Base-by-base conservation (phyloP, 2,888 invertebrate species). In the Silvanus unidentatus region DNA sequence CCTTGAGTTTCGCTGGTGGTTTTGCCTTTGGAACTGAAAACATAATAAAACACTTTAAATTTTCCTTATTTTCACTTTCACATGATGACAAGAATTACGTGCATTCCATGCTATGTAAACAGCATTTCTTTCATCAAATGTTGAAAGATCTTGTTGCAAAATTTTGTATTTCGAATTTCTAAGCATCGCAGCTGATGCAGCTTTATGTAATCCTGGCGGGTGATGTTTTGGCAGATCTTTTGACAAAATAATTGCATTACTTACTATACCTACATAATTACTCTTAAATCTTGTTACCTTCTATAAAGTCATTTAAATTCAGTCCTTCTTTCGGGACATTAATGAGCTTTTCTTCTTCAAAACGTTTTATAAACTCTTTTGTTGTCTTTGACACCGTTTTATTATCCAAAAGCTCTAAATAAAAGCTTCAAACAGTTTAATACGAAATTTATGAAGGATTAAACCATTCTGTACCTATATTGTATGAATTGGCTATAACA, bases 301-400 rank as follows among this genome's bases (percentile, higher is more conserved):
- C 53, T 36, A 63, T 49, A 16, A 59, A 42, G 11, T 64, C 58
- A 9, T 59, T 49, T 32, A 68, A 52, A 53, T 61, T 68, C 14
- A 63, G 45, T 12, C 38, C 49, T 15, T 48, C 53, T 42, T 52
- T 59, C 1, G 59, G 52, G 16, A 49, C 50, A 40, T 58, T 55
- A 2, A 56, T 42, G 6, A 58, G 34, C 35, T 78, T 76, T 27
- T 77, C 76, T 40, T 73, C 73, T 59, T 82, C 80, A 48, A 86
- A 81, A 43, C 75, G 74, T 64, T 78, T 76, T 34, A 86, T 72
- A 59, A 86, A 86, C 1, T 68, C 70, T 59, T 80, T 76, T 1
- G 79, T 80, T 1, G 72, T 70, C 29, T 78, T 78, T 29, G 79
- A 76, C 15, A 86, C 76, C 2, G 66, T 63, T 57, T 79, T 75